Conservation (phyloP, 2,113 vertebrate genomes). For the Penelope pileata region DNA sequence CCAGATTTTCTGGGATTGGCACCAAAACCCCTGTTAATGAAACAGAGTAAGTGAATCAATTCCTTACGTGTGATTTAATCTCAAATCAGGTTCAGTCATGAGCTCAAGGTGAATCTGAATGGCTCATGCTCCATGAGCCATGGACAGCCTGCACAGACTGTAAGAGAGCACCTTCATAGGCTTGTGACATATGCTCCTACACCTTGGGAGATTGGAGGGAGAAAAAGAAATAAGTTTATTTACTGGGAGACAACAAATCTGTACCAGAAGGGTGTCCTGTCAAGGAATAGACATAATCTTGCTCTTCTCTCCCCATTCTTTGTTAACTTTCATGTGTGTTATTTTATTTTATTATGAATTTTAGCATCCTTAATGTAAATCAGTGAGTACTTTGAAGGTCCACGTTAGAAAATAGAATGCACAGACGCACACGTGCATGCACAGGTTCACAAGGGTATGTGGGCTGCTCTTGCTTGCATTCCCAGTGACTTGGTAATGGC, state of each 20-base stretch:
- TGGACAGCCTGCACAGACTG: neutral
- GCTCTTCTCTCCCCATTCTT: neutral
- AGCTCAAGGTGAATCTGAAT: neutral
- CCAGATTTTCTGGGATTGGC: neutral
- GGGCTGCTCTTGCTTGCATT: neutral
- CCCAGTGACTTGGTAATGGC: neutral
- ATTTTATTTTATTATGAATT: neutral
- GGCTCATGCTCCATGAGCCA: neutral
- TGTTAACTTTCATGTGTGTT: neutral
- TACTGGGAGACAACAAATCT: neutral
- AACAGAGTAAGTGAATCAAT: neutral
- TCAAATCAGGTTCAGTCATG: neutral
- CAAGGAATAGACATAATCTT: rapidly evolving
- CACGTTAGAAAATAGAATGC: neutral
- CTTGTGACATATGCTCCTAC: neutral
- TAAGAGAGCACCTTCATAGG: neutral
- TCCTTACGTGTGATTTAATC: neutral
- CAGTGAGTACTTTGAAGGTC: neutral
- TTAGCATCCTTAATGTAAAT: neutral
- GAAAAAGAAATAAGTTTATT: rapidly evolving
- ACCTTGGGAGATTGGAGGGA: neutral
- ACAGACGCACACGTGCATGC: no score
- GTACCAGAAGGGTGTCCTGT: neutral
- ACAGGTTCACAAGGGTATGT: neutral
- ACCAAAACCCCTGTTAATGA: neutral